Base-by-base conservation (phyloP, 2,888 invertebrate genomes). In the Panzeria rudis region DNA sequence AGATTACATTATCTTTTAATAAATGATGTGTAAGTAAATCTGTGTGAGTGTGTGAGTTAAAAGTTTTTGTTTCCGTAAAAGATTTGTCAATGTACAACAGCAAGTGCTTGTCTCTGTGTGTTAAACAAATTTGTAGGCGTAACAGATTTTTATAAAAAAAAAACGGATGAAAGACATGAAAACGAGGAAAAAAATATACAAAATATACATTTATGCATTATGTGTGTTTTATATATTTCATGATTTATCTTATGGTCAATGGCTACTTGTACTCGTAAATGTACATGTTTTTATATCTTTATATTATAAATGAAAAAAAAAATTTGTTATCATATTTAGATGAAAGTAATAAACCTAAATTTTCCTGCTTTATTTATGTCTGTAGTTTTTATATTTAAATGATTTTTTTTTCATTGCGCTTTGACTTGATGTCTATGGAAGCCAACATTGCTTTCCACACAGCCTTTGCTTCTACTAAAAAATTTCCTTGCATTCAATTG, bases 311-410 rank as follows among this genome's bases (percentile, higher is more conserved):
- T 15, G 20, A 4, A 50, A 50, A 47, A 59, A 23, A 38, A 23
- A 2, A 44, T 15, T 29, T 15, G 32, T 35, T 75, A 66, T 66
- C 20, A 25, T 20, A 38, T 62, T 61, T 64, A 25, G 6, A 20
- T 9, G 20, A 64, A 56, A 50, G 71, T 77, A 69, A 76, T 64
- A 76, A 77, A 72, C 62, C 25, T 20, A 5, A n/a, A 52, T 64
- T 61, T 64, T 66, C 15, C 15, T 15, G 9, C 9, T 35, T 64
- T 71, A 59, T 68, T 71, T 50, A 69, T 54, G 17, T 78, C 73
- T 72, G 69, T 35, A 77, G 47, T 81, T 77, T 84, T 56, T 69
- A 25, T 81, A 69, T 85, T 82, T 78, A 75, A 81, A 73, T 75
- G 66, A 69, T 44, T 64, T 71, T 79, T n/a, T 72, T 50, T 80